phyloP scores from a whole-genome alignment of 2,113 vertebrate species.

The Morone saxatilis region DNA sequence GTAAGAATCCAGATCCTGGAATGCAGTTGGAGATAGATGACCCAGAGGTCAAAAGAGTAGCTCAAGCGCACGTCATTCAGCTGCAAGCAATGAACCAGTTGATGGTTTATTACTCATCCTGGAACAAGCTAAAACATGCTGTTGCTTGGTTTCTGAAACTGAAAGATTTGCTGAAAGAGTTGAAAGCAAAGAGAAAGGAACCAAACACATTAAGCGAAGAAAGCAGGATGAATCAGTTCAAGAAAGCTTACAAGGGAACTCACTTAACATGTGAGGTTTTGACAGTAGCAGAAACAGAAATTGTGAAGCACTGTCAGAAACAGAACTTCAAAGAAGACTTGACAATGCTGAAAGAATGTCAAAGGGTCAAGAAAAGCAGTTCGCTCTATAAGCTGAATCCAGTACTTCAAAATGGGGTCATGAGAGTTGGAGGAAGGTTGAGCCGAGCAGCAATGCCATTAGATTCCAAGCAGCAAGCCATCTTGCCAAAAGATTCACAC shows the following conservation, averaged over 20 bases:
- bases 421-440: slow-evolving; percentile 11
- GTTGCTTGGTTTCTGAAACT: neutral
- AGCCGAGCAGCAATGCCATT: neutral
- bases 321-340: slow-evolving; percentile 25
- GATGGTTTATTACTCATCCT: neutral
- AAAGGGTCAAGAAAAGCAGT: slow-evolving; percentile 14
- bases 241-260: neutral
- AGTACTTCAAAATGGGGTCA: slow-evolving; percentile 8
- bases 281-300: neutral
- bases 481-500: slow-evolving; percentile 2
- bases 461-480: slow-evolving; percentile 10
- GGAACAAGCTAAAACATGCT: neutral
- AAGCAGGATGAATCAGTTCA: neutral
- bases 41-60: slow-evolving; percentile 14
- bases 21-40: neutral
- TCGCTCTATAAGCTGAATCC: slow-evolving; percentile 18
- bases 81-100: neutral
- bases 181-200: neutral
- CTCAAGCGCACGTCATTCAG: neutral
- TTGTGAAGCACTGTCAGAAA: slow-evolving; percentile 2
- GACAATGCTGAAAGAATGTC: neutral
- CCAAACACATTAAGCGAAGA: neutral
- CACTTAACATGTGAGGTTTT: neutral
- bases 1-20: slow-evolving; percentile 12
- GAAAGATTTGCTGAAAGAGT: neutral